Base-by-base conservation (phyloP, 2,113 vertebrate species). In the Dascyllus trimaculatus region DNA sequence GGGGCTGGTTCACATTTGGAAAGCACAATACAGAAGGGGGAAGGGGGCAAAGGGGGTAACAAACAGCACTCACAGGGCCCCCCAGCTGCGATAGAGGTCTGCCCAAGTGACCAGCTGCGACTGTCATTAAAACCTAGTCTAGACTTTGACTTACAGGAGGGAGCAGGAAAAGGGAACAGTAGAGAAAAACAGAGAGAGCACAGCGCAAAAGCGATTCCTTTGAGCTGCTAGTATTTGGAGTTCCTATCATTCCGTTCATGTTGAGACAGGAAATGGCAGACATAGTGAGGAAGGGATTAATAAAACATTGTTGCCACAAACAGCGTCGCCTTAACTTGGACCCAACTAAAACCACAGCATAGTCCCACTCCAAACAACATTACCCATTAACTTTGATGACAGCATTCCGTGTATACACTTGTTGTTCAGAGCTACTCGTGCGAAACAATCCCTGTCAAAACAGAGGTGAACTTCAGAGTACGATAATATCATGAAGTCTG, bases 211-310 rank as follows among this genome's bases (percentile, higher is more conserved):
- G 32, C 11, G 45, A 59, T 48, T 75, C 46, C 69, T 85, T 74
- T 66, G 71, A 83, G 78, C 80, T 60, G 84, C 64, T 8, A 68
- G 87, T 60, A 59, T 66, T 87, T 85, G 65, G 89, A 93, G 93
- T 94, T 94, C 92, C 92, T 86, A 87, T 93, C 93, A 94, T 95
- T 94, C 92, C 91, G 80, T 90, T 92, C 93, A 29, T 93, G 93
- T 94, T 75, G 84, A 89, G 92, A 76, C 94, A 95, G 93, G 93
- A 94, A 94, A 89, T 65, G 84, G 84, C 84, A 91, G 80, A 84
- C 85, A 35, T 18, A 10, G 78, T 38, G 78, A 87, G 85, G 77
- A 89, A 86, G 66, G 79, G 76, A 85, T 92, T 88, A 91, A 91
- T 88, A 89, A 86, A 87, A 88, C 90, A 90, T 71, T 71, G 72